Base-by-base conservation (phyloP, 2,113 vertebrate genomes). In the Uropsilus gracilis region DNA sequence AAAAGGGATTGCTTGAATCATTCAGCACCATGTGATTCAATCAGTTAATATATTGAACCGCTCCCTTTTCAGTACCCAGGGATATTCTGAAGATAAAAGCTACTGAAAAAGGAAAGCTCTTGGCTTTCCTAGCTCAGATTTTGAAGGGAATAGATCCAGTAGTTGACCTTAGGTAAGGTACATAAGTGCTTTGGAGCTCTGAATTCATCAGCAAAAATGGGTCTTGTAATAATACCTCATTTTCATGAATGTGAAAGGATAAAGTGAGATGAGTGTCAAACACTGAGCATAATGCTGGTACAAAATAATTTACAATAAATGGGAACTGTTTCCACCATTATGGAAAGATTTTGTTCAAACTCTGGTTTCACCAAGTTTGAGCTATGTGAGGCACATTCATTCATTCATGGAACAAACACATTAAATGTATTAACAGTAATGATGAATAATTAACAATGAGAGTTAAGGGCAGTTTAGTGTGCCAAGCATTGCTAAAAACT, bases 31-130 rank as follows among this genome's bases (percentile, higher is more conserved):
- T 50, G 48, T 32, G 28, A 32, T 39, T 76, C 69, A 91, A 57
- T 76, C 59, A 93, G 73, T 94, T 80, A 87, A 93, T 91, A 66
- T 91, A 83, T 8, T 32, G 80, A 93, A 42, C 9, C 22, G 32
- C 7, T 66, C 24, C 34, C 10, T 81, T 32, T 0, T 13, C 76
- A 55, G 42, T 30, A 68, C 53, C 85, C 71, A 92, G 86, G 50
- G 86, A 55, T 46, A 71, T 37, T 42, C 59, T 61, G 71, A 26
- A 66, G 44, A 50, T 18, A 64, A 66, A 75, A 71, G 42, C 24
- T 34, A 63, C 4, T 72, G 53, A 42, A 82, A 53, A 85, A 1
- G 71, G 37, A 91, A 89, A 53, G 11, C 39, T 32, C 87, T 64
- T 12, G 18, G 14, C 11, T 9, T 32, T 30, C 7, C 24, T n/a